phyloP scores from a whole-genome alignment of 2,113 vertebrate genomes.

The Clarias gariepinus region DNA sequence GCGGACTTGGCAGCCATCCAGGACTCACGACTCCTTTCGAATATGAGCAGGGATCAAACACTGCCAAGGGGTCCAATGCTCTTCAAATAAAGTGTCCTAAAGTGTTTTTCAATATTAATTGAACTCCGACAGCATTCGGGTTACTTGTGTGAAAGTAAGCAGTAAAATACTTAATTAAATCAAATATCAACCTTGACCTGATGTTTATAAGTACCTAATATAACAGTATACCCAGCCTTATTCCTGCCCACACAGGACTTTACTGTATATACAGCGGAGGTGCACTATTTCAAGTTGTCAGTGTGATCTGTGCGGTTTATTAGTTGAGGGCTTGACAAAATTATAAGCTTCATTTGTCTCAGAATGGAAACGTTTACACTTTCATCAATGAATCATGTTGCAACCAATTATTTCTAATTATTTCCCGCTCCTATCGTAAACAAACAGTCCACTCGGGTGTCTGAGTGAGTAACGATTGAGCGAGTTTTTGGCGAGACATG shows the following conservation, averaged over 20 bases:
- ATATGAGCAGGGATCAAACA: neutral
- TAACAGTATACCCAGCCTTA: neutral
- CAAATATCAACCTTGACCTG: neutral
- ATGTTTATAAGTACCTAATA: neutral
- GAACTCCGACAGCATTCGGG: neutral
- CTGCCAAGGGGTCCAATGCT: neutral
- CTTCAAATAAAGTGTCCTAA: neutral
- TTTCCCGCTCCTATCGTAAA: neutral
- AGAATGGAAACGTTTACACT: neutral
- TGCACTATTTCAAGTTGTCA: neutral
- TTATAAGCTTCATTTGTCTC: neutral
- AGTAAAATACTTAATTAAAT: neutral
- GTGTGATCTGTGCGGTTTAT: neutral
- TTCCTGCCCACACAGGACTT: neutral
- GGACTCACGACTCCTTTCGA: neutral
- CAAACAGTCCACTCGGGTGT: neutral
- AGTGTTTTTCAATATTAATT: neutral
- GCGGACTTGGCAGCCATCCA: neutral
- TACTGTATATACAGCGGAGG: neutral
- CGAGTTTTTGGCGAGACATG: neutral
- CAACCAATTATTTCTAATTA: neutral
- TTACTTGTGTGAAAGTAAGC: neutral
- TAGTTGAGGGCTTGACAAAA: neutral
- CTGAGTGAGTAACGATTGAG: neutral
- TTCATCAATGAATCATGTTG: neutral